Conservation (phyloP, 1,140 invertebrate species). For the Stegodyphus dumicola region DNA sequence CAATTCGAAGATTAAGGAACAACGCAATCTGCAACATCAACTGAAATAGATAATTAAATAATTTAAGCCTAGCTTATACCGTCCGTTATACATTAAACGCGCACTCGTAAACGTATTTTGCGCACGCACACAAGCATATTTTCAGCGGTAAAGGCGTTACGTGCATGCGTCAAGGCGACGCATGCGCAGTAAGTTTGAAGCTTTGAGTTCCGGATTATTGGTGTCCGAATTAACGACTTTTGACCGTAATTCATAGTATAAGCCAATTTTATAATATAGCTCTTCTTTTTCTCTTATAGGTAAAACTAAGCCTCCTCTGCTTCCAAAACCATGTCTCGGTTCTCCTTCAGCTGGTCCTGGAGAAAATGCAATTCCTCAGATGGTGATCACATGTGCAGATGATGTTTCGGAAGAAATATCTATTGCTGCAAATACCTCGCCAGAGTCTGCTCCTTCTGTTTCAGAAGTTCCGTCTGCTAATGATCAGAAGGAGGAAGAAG, state of each 20-base stretch:
- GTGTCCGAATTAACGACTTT: no score
- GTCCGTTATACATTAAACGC: no score
- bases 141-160: no score
- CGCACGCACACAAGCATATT: no score
- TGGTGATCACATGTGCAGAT: slow-evolving; percentile 44
- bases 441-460: background rate
- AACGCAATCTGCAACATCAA: no score
- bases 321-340: slow-evolving; percentile 24
- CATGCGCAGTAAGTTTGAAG: no score
- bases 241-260: background rate
- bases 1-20: no score
- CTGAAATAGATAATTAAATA: no score
- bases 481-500: background rate
- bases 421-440: background rate
- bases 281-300: background rate
- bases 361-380: slow-evolving; percentile 48
- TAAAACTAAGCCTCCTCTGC: slow-evolving; percentile 21
- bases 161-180: no score
- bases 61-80: no score
- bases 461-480: slow-evolving; percentile 5
- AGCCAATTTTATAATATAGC: background rate
- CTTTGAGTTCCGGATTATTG: no score
- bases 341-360: background rate
- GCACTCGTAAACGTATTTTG: no score
- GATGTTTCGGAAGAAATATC: background rate